Evolutionary conservation across 2,888 invertebrate species (phyloP), one percentile per base, ranked within the genome.

Genomic region (Zhuqinia jingwanae): DNA sequence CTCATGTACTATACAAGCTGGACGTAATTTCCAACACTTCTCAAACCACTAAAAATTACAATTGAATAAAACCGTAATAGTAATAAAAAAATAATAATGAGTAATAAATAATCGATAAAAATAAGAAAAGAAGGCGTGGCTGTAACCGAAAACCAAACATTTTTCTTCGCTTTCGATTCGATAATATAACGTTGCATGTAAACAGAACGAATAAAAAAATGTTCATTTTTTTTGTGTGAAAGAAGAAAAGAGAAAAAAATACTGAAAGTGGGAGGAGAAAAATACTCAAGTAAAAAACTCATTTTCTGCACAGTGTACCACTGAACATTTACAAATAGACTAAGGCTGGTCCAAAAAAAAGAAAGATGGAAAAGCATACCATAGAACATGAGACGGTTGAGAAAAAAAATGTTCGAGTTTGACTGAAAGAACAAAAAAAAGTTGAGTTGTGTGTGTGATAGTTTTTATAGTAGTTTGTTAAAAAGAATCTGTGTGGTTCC

Each of bases 281-380:
- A 82, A 88, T 86, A 85, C 56, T 82, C 42, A 6, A 20, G 68
- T 78, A 88, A 89, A 88, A 89, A 88, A 88, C 88, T 89, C 89
- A 89, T 89, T 89, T 88, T 88, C 87, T 86, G 81, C 86, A 84
- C 89, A 87, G 85, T 88, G 88, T 85, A 80, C 77, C 80, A 80
- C 53, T 36, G 68, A 80, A 56, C 80, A 80, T 65, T 80, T 80
- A 80, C 80, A 80, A 80, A 80, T 80, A 68, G 80, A 22, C 36
- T 47, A 42, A 80, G 68, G 80, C 36, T 68, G 68, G 80, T 42
- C 68, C 68, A 30, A 20, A 42, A 20, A 10, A 60, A 45, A 30
- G 65, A 50, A 47, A 60, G 68, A 80, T 53, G 80, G 80, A 68
- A 53, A 63, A 25, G 79, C 3, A 25, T 60, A 58, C 8, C 13